Conservation (phyloP, 2,888 invertebrate species). For the Craniophora ligustri region DNA sequence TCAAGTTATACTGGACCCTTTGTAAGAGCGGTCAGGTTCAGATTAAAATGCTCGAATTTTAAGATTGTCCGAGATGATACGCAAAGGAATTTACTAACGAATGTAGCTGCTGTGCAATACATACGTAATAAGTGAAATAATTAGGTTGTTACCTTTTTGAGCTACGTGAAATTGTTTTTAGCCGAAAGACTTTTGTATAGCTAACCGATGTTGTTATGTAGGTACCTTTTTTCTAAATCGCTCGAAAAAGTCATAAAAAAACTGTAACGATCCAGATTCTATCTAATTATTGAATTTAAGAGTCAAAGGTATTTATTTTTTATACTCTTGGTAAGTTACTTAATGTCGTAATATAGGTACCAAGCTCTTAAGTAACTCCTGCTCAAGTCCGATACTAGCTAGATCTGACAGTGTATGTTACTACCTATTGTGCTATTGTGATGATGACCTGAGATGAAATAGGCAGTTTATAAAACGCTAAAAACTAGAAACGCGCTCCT, state of each 20-base stretch:
- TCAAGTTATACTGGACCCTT: slow-evolving; percentile 5
- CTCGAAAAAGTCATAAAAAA: not conserved
- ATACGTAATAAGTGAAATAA: slow-evolving; percentile 50
- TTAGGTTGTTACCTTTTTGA: slow-evolving; percentile 39
- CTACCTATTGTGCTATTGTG: too few species aligned
- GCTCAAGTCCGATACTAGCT: too few species aligned
- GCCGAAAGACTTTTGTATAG: slow-evolving; percentile 8
- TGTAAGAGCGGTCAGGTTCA: slow-evolving; percentile 36
- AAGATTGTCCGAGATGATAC: slow-evolving; percentile 50
- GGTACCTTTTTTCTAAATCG: not conserved
- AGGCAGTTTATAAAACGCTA: too few species aligned
- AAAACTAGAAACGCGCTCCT: too few species aligned
- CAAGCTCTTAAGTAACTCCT: too few species aligned
- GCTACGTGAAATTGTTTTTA: slow-evolving; percentile 22
- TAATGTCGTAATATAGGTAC: too few species aligned
- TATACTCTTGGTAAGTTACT: too few species aligned
- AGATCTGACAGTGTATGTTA: too few species aligned
- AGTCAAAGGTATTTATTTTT: too few species aligned
- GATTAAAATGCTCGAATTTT: slow-evolving; percentile 51
- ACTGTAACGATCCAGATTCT: not conserved
- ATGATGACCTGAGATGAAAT: too few species aligned
- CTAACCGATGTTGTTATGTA: not conserved
- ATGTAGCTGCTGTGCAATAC: slow-evolving; percentile 47
- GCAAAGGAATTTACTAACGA: slow-evolving; percentile 53
- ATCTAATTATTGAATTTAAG: too few species aligned